Evolutionary conservation across 2,797 vertebrate genomes (phyloP), one percentile per base, ranked within the genome.

Genomic region (Botia kubotai): DNA sequence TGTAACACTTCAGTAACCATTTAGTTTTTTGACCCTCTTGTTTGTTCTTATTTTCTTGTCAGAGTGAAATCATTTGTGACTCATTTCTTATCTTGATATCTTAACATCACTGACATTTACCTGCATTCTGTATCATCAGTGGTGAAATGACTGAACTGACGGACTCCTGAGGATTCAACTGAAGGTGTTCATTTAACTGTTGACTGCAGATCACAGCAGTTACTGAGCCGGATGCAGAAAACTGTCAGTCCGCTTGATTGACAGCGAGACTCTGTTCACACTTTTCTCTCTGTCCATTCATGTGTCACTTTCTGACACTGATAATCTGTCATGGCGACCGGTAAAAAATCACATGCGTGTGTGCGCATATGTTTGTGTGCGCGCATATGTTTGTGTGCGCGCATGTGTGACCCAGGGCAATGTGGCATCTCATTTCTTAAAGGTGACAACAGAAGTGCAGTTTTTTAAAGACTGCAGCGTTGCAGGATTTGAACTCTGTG

Each of bases 401-500:
- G 66, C 60, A 39, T 26, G 8, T 55, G 36, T 43, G 71, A 81
- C 79, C 78, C 55, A 16, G 19, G 70, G 78, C 71, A 84, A 84
- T 83, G 75, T 81, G 74, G 55, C 85, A 77, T 78, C 72, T 77
- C 78, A 76, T 78, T 83, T 66, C 26, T 84, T 77, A 70, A 52
- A 46, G 8, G 11, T 70, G 73, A 80, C 77, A 76, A 82, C 72
- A 73, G 69, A 63, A 36, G 53, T 12, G 6, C 46, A 1, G 46
- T 14, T 29, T 80, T 86, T 81, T 86, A 78, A 84, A 84, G 81
- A 71, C 57, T 21, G n/a, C 16, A 19, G 23, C 14, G 6, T 17
- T 55, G 66, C 76, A 39, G n/a, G 57, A 65, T 72, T 50, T 86
- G 75, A 83, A 84, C 67, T 83, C 67, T 69, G 53, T 81, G 63